Conservation (phyloP, 2,113 vertebrate genomes). For the Shinisaurus crocodilurus region DNA sequence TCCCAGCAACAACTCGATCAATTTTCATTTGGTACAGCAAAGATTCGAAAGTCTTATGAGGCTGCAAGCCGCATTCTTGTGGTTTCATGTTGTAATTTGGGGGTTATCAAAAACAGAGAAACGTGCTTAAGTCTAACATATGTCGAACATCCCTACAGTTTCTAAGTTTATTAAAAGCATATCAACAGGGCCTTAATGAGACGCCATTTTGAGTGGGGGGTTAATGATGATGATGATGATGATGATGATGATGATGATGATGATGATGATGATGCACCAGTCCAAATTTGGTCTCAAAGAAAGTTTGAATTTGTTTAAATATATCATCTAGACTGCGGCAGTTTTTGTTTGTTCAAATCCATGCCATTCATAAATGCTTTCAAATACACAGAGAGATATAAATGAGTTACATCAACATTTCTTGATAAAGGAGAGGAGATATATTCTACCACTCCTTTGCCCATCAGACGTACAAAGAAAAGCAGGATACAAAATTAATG, state of each 20-base stretch:
- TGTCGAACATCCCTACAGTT: slow-evolving; percentile 40
- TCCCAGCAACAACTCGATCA: slow-evolving; percentile 16
- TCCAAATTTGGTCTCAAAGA: not conserved
- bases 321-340: not conserved
- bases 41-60: slow-evolving; percentile 30
- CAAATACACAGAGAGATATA: too few species aligned
- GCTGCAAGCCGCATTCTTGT: slow-evolving; percentile 55
- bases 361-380: not conserved
- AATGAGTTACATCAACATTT: not conserved
- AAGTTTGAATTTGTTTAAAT: not conserved
- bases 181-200: slow-evolving; percentile 41
- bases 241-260: not conserved
- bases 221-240: not conserved
- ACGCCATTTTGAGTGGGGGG: slow-evolving; percentile 49
- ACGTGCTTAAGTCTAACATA: slow-evolving; percentile 50
- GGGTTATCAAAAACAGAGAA: slow-evolving; percentile 62
- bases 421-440: not conserved
- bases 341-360: not conserved
- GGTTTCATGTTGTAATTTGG: slow-evolving; percentile 61
- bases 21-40: not conserved
- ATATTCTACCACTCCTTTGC: not conserved
- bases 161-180: slow-evolving; percentile 13
- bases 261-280: too few species aligned
- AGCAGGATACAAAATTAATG: not conserved
- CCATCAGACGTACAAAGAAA: not conserved